Conservation (phyloP, 2,113 vertebrate species). For the Epinephelus lanceolatus region DNA sequence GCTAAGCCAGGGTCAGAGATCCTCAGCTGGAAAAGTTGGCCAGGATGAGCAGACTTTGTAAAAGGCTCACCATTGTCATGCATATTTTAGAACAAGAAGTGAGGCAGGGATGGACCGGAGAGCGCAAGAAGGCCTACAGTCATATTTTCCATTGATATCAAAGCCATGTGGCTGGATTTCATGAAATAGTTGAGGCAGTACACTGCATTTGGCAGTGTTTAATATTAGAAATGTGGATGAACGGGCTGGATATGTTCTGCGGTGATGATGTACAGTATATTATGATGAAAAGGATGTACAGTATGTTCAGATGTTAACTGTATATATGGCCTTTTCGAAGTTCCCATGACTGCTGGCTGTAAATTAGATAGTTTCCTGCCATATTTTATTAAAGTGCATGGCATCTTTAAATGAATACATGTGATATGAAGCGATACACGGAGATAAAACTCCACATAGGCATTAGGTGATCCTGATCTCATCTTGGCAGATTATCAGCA, state of each 20-base stretch:
- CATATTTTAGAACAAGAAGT: constrained; percentile 67
- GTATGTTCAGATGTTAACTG: constrained; percentile 30
- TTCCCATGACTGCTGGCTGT: constrained; percentile 29
- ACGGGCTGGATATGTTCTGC: constrained; percentile 47
- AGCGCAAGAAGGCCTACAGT: constrained; percentile 71
- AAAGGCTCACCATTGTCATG: constrained; percentile 57
- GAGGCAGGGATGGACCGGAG: constrained; percentile 62
- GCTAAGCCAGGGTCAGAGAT: constrained; percentile 62
- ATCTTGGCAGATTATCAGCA: constrained; percentile 21
- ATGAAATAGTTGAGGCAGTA: constrained; percentile 69
- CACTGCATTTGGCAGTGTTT: constrained; percentile 66
- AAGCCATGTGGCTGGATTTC: constrained; percentile 84
- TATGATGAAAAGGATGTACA: constrained; percentile 45
- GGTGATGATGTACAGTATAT: constrained; percentile 43
- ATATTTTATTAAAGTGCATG: background rate
- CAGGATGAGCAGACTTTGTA: constrained; percentile 52
- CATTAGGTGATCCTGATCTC: constrained; percentile 2
- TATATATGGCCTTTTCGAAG: constrained; percentile 7
- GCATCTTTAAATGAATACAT: background rate
- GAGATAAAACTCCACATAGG: background rate
- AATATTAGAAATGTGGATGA: constrained; percentile 60
- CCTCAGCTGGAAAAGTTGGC: constrained; percentile 70
- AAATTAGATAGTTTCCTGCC: constrained; percentile 22
- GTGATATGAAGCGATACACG: constrained; percentile 8
- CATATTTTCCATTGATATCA: constrained; percentile 86